These are phyloP conservation scores for Halcyon chelicuti DNA, from an alignment of 2,797 vertebrate species.

Conservation along the genomic window DNA sequence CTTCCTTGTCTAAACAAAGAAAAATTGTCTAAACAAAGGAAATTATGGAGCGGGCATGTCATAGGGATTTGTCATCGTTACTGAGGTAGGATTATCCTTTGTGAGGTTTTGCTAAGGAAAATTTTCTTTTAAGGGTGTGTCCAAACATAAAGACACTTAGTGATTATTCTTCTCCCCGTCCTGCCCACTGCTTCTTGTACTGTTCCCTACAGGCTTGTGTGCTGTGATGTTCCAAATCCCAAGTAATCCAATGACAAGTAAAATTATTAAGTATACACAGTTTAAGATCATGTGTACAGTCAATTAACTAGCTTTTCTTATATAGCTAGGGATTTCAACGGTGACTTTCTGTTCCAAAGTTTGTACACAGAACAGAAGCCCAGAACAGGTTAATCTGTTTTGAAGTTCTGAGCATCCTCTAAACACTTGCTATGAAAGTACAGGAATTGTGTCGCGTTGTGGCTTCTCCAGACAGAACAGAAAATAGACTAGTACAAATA, in stretches of 20 bases:
- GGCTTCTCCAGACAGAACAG: background rate
- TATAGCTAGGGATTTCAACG: background rate
- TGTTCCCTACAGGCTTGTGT: background rate
- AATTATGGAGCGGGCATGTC: background rate
- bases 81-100: background rate
- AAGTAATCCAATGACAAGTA: background rate
- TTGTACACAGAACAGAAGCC: background rate
- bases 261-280: background rate
- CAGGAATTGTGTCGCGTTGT: accelerated
- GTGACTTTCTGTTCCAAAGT: background rate
- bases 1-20: background rate
- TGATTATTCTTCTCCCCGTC: background rate
- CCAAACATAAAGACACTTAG: background rate
- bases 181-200: background rate
- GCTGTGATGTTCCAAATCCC: background rate
- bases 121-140: background rate
- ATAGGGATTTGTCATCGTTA: background rate
- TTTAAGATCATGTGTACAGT: background rate
- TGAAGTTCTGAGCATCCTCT: background rate
- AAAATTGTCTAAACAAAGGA: background rate
- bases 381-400: background rate
- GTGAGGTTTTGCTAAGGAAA: background rate
- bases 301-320: background rate
- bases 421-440: background rate
- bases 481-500: background rate